Conservation (phyloP, 2,797 vertebrate species). For the Huso huso region DNA sequence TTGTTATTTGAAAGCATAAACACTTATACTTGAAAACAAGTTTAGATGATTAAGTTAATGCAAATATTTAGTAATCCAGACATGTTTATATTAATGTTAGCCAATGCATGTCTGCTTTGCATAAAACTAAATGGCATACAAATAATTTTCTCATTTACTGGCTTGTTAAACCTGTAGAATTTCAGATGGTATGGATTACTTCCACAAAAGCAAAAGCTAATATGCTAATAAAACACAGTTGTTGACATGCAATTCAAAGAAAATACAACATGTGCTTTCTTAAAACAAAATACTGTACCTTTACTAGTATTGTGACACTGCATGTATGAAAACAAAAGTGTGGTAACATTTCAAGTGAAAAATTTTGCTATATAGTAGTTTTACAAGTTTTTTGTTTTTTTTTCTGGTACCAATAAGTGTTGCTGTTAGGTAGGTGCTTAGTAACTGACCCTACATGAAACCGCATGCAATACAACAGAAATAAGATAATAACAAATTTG, state of each 20-base stretch:
- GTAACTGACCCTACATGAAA: too few species aligned
- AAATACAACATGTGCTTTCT: constrained; percentile 5
- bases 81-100: not conserved
- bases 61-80: constrained; percentile 5
- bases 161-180: constrained; percentile 15
- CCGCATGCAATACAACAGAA: too few species aligned
- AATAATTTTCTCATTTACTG: constrained; percentile 23
- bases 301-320: constrained; percentile 3
- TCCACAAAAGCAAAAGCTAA: constrained; percentile 15
- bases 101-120: constrained; percentile 4
- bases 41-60: not conserved
- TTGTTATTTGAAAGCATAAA: too few species aligned
- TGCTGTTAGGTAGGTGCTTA: too few species aligned
- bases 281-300: constrained; percentile 1
- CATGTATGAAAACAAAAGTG: not conserved
- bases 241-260: not conserved
- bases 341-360: too few species aligned
- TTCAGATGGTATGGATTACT: constrained; percentile 15
- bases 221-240: constrained; percentile 19
- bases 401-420: too few species aligned
- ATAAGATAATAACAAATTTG: too few species aligned
- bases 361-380: too few species aligned
- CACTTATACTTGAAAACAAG: too few species aligned
- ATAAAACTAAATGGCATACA: constrained; percentile 9
- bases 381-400: too few species aligned